Conservation (phyloP, 53 echinoderm and acorn worm genomes). For the Temnopleurus reevesii region DNA sequence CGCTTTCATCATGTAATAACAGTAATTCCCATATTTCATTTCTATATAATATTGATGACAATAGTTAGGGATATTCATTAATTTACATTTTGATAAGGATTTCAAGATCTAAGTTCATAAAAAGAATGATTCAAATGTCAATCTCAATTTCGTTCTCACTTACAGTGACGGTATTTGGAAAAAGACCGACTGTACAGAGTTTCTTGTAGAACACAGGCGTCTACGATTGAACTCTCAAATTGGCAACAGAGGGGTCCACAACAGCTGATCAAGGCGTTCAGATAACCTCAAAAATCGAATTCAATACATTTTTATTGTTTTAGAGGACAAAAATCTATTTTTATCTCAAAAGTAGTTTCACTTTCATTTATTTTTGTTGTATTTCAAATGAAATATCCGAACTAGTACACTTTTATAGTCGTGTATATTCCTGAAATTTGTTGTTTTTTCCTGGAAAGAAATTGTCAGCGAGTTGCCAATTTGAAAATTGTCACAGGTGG, state of each 20-base stretch:
- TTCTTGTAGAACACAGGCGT: no score
- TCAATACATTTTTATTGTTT: no score
- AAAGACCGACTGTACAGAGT: background rate
- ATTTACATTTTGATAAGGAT: background rate
- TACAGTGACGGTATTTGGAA: conserved; percentile 27
- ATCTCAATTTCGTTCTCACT: background rate
- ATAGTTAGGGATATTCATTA: background rate
- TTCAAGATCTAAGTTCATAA: background rate
- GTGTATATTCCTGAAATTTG: background rate
- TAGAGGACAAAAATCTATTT: background rate
- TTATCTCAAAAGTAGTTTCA: background rate
- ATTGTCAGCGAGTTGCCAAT: background rate
- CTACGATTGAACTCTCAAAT: background rate
- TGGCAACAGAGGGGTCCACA: background rate
- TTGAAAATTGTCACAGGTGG: background rate
- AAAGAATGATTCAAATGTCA: background rate
- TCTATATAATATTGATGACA: background rate
- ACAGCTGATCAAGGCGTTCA: no score
- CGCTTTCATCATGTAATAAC: background rate
- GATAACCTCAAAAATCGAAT: no score
- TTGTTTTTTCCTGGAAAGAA: background rate
- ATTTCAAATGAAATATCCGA: background rate
- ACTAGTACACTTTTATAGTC: background rate
- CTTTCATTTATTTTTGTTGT: background rate
- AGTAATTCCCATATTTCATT: background rate